Evolutionary conservation across 2,797 vertebrate genomes (phyloP).

Genomic region (Urosaurus nigricauda): DNA sequence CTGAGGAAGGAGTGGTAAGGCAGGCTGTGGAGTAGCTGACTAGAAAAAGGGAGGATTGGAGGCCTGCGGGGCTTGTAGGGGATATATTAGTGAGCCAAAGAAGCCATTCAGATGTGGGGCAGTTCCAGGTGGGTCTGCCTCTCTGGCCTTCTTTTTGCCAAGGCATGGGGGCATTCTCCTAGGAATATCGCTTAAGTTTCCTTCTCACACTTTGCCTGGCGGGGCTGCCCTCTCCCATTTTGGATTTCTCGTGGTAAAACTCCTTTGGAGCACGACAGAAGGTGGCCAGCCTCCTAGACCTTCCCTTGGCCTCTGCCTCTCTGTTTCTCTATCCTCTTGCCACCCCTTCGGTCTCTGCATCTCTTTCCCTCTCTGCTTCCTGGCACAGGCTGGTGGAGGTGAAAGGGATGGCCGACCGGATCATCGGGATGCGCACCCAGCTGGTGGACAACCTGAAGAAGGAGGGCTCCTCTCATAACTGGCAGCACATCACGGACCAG

Average conservation of each 20-base stretch:
- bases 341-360: background rate
- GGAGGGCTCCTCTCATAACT: conserved; percentile 92
- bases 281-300: too few relatives aligned
- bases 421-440: conserved; percentile 95
- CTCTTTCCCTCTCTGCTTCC: background rate
- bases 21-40: too few relatives aligned
- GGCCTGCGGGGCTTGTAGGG: too few relatives aligned
- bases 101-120: background rate
- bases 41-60: too few relatives aligned
- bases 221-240: background rate
- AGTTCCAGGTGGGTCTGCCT: background rate
- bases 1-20: conserved; percentile 88
- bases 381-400: conserved; percentile 90
- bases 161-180: too few relatives aligned
- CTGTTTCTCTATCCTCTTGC: too few relatives aligned
- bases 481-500: conserved; percentile 98
- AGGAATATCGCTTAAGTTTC: too few relatives aligned
- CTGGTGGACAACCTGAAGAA: conserved; percentile 93
- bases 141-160: too few relatives aligned
- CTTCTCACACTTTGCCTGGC: too few relatives aligned
- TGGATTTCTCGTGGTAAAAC: background rate
- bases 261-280: too few relatives aligned
- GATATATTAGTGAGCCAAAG: background rate
- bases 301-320: background rate
- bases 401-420: conserved; percentile 94